Percentiles rank a stretch among this genome's conserved stretches.
Evolutionary conservation across 1,140 invertebrate genomes (phyloP).

Genomic region (Schlechtendalia chinensis): DNA sequence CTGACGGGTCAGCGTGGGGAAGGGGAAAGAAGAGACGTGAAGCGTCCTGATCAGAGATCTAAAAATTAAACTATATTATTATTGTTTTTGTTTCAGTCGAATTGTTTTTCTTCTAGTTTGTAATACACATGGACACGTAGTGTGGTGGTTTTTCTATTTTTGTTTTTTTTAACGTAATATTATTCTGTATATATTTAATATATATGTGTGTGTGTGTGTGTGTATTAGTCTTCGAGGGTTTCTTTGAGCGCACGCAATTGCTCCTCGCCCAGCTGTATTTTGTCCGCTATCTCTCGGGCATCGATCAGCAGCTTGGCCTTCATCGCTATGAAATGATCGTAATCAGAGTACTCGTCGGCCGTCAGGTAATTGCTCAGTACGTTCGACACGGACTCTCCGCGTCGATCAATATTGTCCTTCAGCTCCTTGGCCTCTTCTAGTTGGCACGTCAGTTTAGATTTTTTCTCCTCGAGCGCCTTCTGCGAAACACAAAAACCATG

Average conservation of each 20-base stretch:
- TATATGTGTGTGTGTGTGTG: neutral
- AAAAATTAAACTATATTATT: constrained; percentile 6
- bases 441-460: constrained; percentile 75
- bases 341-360: constrained; percentile 75
- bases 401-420: constrained; percentile 79
- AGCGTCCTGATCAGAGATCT: constrained; percentile 43
- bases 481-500: constrained; percentile 56
- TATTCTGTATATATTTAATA: too few relatives aligned
- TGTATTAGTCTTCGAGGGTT: constrained; percentile 54
- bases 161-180: too few relatives aligned
- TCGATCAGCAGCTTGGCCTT: constrained; percentile 88
- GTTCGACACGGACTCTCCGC: constrained; percentile 72
- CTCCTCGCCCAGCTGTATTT: constrained; percentile 83
- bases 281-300: constrained; percentile 79
- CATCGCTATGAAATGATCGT: constrained; percentile 86
- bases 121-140: too few relatives aligned
- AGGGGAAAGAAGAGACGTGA: neutral
- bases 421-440: constrained; percentile 81
- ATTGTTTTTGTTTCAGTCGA: constrained; percentile 22
- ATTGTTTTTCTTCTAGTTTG: neutral
- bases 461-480: constrained; percentile 74
- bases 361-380: constrained; percentile 75
- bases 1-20: neutral
- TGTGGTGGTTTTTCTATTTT: too few relatives aligned
- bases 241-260: constrained; percentile 74